Evolutionary conservation across 2,888 invertebrate species (phyloP).

Genomic region (Neocrepidodera transversa): DNA sequence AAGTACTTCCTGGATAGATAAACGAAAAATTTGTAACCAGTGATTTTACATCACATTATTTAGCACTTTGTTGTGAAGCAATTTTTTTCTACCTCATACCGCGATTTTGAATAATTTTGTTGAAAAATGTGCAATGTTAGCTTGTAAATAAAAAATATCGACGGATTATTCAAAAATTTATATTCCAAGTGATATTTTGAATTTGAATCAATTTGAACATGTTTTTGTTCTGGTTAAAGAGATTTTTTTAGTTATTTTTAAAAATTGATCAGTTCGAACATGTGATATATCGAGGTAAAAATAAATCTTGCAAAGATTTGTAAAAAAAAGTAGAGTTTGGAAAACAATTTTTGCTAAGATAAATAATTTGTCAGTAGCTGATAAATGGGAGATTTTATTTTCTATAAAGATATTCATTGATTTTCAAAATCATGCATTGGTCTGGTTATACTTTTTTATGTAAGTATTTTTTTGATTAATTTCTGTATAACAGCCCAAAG

Average conservation of each 20-base stretch:
- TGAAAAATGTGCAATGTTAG: slow-evolving; percentile 34
- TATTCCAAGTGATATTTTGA: slow-evolving; percentile 32
- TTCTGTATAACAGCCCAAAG: slow-evolving; percentile 37
- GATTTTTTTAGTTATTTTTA: slow-evolving; percentile 21
- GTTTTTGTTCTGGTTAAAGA: slow-evolving; percentile 35
- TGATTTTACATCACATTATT: slow-evolving; percentile 22
- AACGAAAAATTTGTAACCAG: slow-evolving; percentile 1
- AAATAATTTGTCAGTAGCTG: slow-evolving; percentile 22
- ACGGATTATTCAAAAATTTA: slow-evolving; percentile 25
- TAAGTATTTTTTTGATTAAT: slow-evolving; percentile 19
- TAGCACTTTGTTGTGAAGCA: slow-evolving; percentile 2
- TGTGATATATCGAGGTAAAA: slow-evolving; percentile 41
- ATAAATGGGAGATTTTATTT: slow-evolving; percentile 18
- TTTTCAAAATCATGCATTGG: slow-evolving; percentile 25
- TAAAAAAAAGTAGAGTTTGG: slow-evolving; percentile 39
- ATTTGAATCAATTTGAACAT: slow-evolving; percentile 24
- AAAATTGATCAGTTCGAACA: slow-evolving; percentile 34
- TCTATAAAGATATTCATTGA: slow-evolving; percentile 19
- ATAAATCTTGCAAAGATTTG: slow-evolving; percentile 37
- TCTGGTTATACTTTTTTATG: slow-evolving; percentile 21
- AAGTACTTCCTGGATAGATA: background rate
- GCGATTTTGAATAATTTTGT: slow-evolving; percentile 25
- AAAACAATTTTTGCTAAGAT: slow-evolving; percentile 37
- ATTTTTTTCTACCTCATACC: background rate
- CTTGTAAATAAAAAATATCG: slow-evolving; percentile 35